Conservation (phyloP, 2,888 invertebrate species). For the Corythucha ciliata region DNA sequence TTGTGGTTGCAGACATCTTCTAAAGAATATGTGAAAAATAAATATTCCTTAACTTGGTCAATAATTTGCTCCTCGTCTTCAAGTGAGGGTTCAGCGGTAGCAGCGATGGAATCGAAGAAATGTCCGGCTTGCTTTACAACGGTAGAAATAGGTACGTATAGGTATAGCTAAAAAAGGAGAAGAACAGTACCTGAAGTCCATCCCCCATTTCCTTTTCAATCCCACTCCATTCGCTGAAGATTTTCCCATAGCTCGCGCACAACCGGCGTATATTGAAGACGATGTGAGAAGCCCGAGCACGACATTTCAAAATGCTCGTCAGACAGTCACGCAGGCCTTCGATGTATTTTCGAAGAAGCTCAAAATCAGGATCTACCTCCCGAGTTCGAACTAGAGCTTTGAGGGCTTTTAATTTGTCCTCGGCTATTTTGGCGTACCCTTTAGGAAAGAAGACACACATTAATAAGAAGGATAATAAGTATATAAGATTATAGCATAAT, state of each 20-base stretch:
- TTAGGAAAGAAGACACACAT: constrained; percentile 35
- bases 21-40: constrained; percentile 64
- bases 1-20: constrained; percentile 65
- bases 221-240: constrained; percentile 79
- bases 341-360: constrained; percentile 64
- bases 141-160: background rate
- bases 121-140: constrained; percentile 47
- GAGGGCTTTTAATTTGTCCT: constrained; percentile 65
- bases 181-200: constrained; percentile 54
- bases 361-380: constrained; percentile 63
- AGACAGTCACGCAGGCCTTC: constrained; percentile 54
- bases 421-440: constrained; percentile 66
- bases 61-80: constrained; percentile 76
- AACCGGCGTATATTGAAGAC: constrained; percentile 68
- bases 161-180: no score
- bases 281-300: constrained; percentile 62
- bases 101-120: constrained; percentile 60
- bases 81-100: constrained; percentile 60
- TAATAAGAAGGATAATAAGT: background rate
- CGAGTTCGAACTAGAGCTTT: constrained; percentile 60
- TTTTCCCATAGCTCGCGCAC: constrained; percentile 69
- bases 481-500: background rate
- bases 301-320: constrained; percentile 42
- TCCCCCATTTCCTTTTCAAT: constrained; percentile 74
- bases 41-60: constrained; percentile 70